Evolutionary conservation across 2,113 vertebrate species (phyloP), one percentile per base, ranked within the genome.

Genomic region (Passer domesticus): DNA sequence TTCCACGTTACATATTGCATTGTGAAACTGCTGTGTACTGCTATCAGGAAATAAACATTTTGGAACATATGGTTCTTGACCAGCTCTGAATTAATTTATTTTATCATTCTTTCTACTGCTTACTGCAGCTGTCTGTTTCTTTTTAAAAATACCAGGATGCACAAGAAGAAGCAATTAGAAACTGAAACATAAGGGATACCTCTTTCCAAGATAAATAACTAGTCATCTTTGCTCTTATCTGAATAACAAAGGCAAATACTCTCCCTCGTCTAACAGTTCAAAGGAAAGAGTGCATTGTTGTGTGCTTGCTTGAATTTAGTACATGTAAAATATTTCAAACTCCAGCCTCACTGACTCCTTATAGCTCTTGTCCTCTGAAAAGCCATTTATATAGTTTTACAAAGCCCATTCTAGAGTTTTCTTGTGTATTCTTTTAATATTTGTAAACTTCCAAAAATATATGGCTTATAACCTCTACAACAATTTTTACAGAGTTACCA

Each of bases 1-100:
- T 93, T 92, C 56, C 67, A 73, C 44, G 20, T 84, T 92, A 92
- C 88, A 95, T 68, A 92, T 63, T 95, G 72, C 53, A 94, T 94
- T 92, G 52, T 94, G 83, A 89, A 95, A 92, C 59, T 90, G 59
- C 70, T 62, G 52, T 44, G 74, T 72, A 58, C 44, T 73, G 49
- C 70, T 91, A 76, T 76, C 76, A 83, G 56, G 59, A 94, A 93
- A 92, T 82, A 94, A 92, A 75, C 22, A 39, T 81, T 86, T 91
- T 33, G 69, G 69, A 96, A 88, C 90, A 88, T 84, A 93, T 3
- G 55, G 67, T 39, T 80, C 70, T 91, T 92, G 50, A 89, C 84
- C 90, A 93, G 68, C 44, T 74, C 70, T 83, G 79, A 94, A 94
- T 77, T 79, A 0, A 89, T 95, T 83, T 81, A 82, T 88, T 92